Conservation (phyloP, 30 jellyfish, hydroid and myxozoan species). For the Aurelia sp. region DNA sequence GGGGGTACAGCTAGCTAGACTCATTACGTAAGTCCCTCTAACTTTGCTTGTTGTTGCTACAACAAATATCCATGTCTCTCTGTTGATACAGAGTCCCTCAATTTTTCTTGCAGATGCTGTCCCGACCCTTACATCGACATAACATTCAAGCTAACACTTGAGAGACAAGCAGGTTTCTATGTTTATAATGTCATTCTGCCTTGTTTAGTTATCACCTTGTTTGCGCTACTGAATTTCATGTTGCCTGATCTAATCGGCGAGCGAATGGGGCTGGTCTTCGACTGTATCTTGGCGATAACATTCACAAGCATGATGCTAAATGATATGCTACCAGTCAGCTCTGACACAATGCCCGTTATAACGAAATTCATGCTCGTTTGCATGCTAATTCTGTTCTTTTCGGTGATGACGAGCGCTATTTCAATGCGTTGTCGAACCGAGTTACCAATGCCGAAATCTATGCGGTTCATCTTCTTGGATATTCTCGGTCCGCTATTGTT, state of each 20-base stretch:
- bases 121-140: conserved; percentile 56
- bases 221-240: conserved; percentile 64
- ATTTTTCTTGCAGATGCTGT: conserved; percentile 68
- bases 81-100: no score
- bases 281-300: conserved; percentile 70
- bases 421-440: conserved; percentile 45
- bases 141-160: conserved; percentile 46
- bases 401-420: conserved; percentile 43
- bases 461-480: conserved; percentile 40
- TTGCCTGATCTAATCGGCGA: conserved; percentile 78
- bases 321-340: conserved; percentile 79
- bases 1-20: no score
- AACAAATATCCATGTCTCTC: no score
- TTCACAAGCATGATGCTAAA: conserved; percentile 77
- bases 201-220: conserved; percentile 55
- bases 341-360: conserved; percentile 65
- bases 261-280: conserved; percentile 78
- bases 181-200: conserved; percentile 75
- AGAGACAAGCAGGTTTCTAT: conserved; percentile 78
- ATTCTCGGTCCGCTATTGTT: conserved; percentile 53
- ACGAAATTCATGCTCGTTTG: conserved; percentile 77
- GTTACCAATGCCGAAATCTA: conserved; percentile 25
- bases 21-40: no score
- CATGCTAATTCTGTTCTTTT: conserved; percentile 48
- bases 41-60: no score